Evolutionary conservation across 2,888 invertebrate species (phyloP).

Genomic region (Nemotelus nigrinus): DNA sequence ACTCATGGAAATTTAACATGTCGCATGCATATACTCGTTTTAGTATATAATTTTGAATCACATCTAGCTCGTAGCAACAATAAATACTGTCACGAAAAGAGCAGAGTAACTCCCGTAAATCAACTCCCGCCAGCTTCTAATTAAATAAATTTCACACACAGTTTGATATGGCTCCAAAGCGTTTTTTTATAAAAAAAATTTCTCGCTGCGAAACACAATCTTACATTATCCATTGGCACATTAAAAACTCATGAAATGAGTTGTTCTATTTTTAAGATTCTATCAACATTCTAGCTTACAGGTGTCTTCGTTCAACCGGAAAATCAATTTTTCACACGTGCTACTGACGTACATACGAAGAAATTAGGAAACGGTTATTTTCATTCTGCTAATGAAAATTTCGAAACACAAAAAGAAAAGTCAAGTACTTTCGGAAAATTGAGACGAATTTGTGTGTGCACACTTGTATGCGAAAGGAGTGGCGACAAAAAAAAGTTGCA

Average conservation of each 20-base stretch:
- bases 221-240: not conserved
- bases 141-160: too few relatives aligned
- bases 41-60: too few relatives aligned
- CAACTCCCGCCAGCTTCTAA: too few relatives aligned
- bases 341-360: slow-evolving; percentile 13
- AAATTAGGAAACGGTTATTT: not conserved
- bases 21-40: too few relatives aligned
- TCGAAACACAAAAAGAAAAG: slow-evolving; percentile 3
- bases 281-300: slow-evolving; percentile 2
- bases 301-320: slow-evolving; percentile 1
- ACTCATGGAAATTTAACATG: too few relatives aligned
- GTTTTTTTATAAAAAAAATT: too few relatives aligned
- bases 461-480: not conserved
- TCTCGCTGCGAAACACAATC: too few relatives aligned
- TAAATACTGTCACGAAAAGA: too few relatives aligned
- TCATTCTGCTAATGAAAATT: slow-evolving; percentile 25
- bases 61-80: too few relatives aligned
- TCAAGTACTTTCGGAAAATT: not conserved
- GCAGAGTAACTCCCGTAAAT: too few relatives aligned
- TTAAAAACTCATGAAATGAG: slow-evolving; percentile 18
- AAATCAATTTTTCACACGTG: slow-evolving; percentile 34
- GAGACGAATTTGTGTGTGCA: not conserved
- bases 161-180: too few relatives aligned
- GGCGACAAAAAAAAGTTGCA: too few relatives aligned
- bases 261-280: slow-evolving; percentile 16